A percentile compares a stretch with the other conserved stretches of the same genome.
phyloP scores from a whole-genome alignment of 1,140 invertebrate genomes.

The Thereuonema tuberculata region DNA sequence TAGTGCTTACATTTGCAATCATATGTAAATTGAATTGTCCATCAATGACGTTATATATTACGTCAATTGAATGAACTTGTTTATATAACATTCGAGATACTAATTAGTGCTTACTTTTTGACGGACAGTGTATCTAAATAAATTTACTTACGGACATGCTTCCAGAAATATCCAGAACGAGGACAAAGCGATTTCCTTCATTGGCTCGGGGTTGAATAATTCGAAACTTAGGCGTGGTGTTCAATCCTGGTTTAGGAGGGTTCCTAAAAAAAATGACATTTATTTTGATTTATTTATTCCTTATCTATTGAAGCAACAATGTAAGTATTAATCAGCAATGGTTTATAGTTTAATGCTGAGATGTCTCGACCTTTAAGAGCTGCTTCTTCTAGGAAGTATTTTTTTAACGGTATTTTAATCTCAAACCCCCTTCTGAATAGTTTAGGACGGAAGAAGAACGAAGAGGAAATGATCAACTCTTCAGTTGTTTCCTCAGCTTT shows the following conservation, averaged over 20 bases:
- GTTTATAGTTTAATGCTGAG: neutral
- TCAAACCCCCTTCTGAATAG: no score
- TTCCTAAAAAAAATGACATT: constrained; percentile 3
- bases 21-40: neutral
- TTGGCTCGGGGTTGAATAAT: constrained; percentile 14
- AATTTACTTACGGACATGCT: constrained; percentile 19
- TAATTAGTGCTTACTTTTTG: no score
- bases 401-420: no score
- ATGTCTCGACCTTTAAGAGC: neutral
- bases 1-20: neutral
- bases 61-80: neutral
- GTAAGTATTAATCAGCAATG: neutral
- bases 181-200: constrained; percentile 12
- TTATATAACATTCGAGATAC: neutral
- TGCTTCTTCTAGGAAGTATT: no score
- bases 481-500: no score
- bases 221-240: constrained; percentile 9
- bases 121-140: no score
- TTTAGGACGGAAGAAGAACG: no score
- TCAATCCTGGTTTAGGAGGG: neutral
- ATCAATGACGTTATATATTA: neutral
- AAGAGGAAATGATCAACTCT: no score
- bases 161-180: constrained; percentile 20
- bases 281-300: neutral
- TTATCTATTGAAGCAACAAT: neutral